Percentiles rank a stretch among this genome's conserved stretches.
Evolutionary conservation across 2,113 vertebrate genomes (phyloP).

Genomic region (Petromus typicus): DNA sequence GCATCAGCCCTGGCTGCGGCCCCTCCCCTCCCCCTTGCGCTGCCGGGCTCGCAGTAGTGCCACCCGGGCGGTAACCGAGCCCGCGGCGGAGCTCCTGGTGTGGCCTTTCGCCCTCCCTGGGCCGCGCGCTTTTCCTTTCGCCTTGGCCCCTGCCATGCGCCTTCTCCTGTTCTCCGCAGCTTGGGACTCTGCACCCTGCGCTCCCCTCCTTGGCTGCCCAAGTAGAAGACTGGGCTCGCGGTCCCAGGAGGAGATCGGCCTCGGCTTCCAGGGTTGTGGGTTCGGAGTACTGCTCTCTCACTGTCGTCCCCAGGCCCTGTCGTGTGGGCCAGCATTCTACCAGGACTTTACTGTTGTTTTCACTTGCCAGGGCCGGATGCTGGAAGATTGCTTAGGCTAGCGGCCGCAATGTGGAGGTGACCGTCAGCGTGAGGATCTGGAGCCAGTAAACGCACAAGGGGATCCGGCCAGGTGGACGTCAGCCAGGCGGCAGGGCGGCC

Average conservation of each 20-base stretch:
- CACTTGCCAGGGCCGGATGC: slow-evolving; percentile 12
- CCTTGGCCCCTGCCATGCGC: rapidly evolving
- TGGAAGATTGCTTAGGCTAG: neutral
- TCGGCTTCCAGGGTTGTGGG: neutral
- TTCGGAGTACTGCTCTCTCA: neutral
- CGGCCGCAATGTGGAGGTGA: slow-evolving; percentile 51
- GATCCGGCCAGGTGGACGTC: neutral
- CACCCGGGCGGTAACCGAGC: too few species aligned
- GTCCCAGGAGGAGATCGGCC: neutral
- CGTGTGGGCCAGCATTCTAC: neutral
- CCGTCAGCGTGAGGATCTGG: neutral
- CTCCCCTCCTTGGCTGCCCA: too few species aligned
- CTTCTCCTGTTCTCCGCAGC: neutral
- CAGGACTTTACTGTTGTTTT: neutral
- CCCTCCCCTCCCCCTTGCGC: neutral
- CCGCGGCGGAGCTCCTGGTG: too few species aligned
- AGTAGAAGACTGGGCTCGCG: too few species aligned
- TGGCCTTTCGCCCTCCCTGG: neutral
- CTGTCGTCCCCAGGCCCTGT: neutral
- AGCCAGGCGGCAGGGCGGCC: neutral
- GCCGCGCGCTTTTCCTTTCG: neutral
- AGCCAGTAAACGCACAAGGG: neutral
- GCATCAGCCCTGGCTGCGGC: neutral
- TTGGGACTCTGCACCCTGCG: neutral
- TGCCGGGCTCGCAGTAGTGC: neutral